phyloP scores from a whole-genome alignment of 2,888 invertebrate genomes.

The Linhomoeus sp. region DNA sequence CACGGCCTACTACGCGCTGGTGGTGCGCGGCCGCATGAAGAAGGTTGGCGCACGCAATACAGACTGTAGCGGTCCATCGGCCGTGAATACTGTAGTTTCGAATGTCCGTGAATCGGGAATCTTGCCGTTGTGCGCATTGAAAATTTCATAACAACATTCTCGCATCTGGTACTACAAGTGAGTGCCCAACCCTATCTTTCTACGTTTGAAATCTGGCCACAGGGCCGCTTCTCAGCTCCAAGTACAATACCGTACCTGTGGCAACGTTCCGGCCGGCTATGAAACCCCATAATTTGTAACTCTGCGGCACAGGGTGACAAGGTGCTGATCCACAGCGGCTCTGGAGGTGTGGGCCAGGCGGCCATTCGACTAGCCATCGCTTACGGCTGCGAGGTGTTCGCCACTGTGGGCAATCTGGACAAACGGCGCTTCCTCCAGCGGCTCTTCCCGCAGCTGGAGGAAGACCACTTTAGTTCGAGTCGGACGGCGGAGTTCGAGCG shows the following conservation, averaged over 20 bases:
- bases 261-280: too few species aligned
- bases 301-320: conserved; percentile 26
- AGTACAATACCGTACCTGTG: too few species aligned
- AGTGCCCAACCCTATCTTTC: too few species aligned
- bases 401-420: conserved; percentile 47
- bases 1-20: conserved; percentile 55
- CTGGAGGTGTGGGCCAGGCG: conserved; percentile 53
- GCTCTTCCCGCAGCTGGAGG: conserved; percentile 57
- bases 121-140: too few species aligned
- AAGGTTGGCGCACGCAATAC: not conserved
- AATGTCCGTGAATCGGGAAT: too few species aligned
- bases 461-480: conserved; percentile 64
- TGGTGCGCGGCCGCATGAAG: conserved; percentile 51
- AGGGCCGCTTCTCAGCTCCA: too few species aligned
- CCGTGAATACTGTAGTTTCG: too few species aligned
- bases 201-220: too few species aligned
- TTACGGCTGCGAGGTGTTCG: conserved; percentile 63
- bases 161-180: too few species aligned
- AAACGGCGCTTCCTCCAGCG: conserved; percentile 50
- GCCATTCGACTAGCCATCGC: conserved; percentile 75
- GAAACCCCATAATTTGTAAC: too few species aligned
- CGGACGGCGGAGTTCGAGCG: conserved; percentile 72
- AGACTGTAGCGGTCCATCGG: too few species aligned
- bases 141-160: too few species aligned
- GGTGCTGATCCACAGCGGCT: conserved; percentile 26